Conservation (phyloP, 2,113 vertebrate species). For the Charadrius vociferus region DNA sequence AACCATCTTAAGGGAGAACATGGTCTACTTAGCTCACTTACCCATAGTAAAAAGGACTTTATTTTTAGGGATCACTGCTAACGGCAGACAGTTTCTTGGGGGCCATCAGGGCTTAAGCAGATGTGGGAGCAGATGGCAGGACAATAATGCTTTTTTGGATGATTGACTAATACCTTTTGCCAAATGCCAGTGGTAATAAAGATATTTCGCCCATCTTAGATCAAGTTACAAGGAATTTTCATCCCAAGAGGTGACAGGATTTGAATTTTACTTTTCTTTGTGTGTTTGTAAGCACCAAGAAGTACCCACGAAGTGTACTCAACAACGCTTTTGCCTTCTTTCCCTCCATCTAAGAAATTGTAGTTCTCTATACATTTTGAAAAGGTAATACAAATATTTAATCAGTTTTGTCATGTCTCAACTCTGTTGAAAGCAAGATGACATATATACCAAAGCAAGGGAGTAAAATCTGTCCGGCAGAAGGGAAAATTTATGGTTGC, state of each 20-base stretch:
- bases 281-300: neutral
- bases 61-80: conserved; percentile 35
- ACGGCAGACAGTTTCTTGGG: conserved; percentile 40
- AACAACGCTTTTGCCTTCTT: neutral
- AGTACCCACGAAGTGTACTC: neutral
- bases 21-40: conserved; percentile 4
- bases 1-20: neutral
- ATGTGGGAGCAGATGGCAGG: conserved; percentile 66
- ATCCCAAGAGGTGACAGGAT: neutral
- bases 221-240: neutral
- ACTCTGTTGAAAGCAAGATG: conserved; percentile 56
- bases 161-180: conserved; percentile 58
- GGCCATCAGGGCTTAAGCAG: conserved; percentile 41
- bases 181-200: conserved; percentile 62
- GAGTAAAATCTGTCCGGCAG: conserved; percentile 61
- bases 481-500: conserved; percentile 69
- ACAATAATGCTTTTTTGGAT: conserved; percentile 65
- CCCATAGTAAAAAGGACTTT: neutral
- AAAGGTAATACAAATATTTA: conserved; percentile 64
- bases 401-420: conserved; percentile 57
- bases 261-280: neutral
- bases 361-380: conserved; percentile 9
- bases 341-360: neutral
- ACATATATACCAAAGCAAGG: conserved; percentile 48
- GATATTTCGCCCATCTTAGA: conserved; percentile 41